phyloP scores from a whole-genome alignment of 2,113 vertebrate genomes.

The Zosterops hypoxanthus region DNA sequence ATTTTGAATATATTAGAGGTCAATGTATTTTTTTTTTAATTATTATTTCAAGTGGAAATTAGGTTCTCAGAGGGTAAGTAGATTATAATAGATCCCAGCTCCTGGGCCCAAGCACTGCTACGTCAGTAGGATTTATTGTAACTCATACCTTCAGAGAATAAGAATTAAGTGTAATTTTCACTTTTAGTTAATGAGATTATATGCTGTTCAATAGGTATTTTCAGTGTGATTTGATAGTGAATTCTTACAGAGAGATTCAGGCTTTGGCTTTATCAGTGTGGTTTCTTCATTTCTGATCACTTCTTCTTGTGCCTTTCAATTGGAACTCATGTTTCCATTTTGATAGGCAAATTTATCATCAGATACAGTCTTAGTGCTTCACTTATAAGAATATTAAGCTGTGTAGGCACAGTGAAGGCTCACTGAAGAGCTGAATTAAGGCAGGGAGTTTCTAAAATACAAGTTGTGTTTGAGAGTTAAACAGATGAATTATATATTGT shows the following conservation, averaged over 20 bases:
- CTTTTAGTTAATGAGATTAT: conserved; percentile 38
- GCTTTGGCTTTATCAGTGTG: not conserved
- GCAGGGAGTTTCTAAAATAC: not conserved
- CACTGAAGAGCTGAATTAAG: not conserved
- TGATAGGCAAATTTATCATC: not conserved
- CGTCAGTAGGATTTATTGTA: conserved; percentile 28
- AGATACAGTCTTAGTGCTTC: not conserved
- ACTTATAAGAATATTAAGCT: not conserved
- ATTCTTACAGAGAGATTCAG: not conserved
- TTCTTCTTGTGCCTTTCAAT: not conserved
- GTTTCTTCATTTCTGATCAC: not conserved
- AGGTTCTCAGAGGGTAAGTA: conserved; percentile 31
- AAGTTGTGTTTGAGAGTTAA: not conserved
- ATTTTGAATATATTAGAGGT: conserved; percentile 15
- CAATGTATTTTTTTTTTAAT: not conserved
- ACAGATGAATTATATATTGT: not conserved
- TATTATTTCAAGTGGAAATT: conserved; percentile 46
- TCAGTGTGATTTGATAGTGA: not conserved
- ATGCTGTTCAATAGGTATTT: not conserved
- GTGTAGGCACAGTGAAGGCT: not conserved
- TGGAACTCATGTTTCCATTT: not conserved
- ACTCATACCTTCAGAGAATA: conserved; percentile 5
- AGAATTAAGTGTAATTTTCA: conserved; percentile 39
- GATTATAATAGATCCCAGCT: conserved; percentile 38
- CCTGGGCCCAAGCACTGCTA: not conserved